phyloP scores from a whole-genome alignment of 1,140 invertebrate species.

The Philotrypesis tridentata region DNA sequence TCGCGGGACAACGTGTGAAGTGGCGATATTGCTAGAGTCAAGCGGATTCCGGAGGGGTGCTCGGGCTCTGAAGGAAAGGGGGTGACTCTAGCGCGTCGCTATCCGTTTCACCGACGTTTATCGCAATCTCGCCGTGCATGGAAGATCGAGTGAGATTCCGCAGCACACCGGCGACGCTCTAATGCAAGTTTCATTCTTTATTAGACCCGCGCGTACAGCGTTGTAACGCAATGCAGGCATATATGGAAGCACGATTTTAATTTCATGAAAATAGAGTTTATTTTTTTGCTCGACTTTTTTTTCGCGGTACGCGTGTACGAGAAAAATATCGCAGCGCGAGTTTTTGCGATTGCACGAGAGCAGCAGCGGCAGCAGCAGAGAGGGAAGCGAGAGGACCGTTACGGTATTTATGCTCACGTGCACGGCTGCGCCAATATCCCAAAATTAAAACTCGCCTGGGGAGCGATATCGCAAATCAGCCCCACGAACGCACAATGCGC shows the following conservation, averaged over 20 bases:
- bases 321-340: neutral
- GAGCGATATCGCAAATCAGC: constrained; percentile 60
- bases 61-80: too few relatives aligned
- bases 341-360: neutral
- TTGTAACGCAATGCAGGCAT: too few relatives aligned
- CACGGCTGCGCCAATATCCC: constrained; percentile 58
- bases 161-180: too few relatives aligned
- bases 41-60: too few relatives aligned
- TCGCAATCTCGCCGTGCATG: too few relatives aligned
- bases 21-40: too few relatives aligned
- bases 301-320: neutral
- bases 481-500: constrained; percentile 38
- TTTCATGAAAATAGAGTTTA: neutral
- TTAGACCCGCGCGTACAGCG: too few relatives aligned
- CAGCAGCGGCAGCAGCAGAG: neutral
- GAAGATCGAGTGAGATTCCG: too few relatives aligned
- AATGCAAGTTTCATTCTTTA: too few relatives aligned
- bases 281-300: neutral
- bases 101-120: too few relatives aligned
- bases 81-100: too few relatives aligned
- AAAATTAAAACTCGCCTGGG: constrained; percentile 63
- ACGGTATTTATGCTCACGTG: constrained; percentile 20
- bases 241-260: neutral
- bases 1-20: too few relatives aligned
- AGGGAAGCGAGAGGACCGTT: neutral